Evolutionary conservation across 2,888 invertebrate genomes (phyloP).

Genomic region (Timandra comae): DNA sequence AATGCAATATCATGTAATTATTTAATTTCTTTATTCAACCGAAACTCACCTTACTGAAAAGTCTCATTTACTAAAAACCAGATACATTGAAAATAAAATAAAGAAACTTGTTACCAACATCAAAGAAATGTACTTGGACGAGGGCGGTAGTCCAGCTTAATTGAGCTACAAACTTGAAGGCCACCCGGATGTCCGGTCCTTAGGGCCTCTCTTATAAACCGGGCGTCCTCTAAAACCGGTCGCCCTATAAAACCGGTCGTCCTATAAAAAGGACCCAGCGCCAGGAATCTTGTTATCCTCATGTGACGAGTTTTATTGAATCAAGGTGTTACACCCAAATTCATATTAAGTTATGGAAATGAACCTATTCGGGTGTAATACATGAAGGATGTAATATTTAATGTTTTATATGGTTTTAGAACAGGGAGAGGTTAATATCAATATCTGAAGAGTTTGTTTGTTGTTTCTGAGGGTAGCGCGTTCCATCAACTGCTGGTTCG

Average conservation of each 20-base stretch:
- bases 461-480: too few relatives aligned
- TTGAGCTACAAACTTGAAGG: conserved; percentile 47
- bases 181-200: conserved; percentile 46
- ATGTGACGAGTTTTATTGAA: conserved; percentile 36
- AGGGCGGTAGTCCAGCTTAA: conserved; percentile 36
- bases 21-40: too few relatives aligned
- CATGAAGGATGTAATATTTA: too few relatives aligned
- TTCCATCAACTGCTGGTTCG: too few relatives aligned
- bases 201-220: background rate
- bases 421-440: too few relatives aligned
- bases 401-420: too few relatives aligned
- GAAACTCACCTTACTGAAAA: too few relatives aligned
- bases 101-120: background rate
- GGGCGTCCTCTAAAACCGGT: too few relatives aligned
- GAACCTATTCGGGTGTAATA: conserved; percentile 9
- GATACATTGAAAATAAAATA: background rate
- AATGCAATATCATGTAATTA: too few relatives aligned
- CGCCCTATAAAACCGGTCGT: too few relatives aligned
- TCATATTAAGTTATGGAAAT: conserved; percentile 17
- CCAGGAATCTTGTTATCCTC: conserved; percentile 39
- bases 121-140: conserved; percentile 1
- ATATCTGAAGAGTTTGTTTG: too few relatives aligned
- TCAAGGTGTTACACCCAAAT: conserved; percentile 32
- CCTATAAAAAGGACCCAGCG: conserved; percentile 35
- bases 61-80: background rate